Evolutionary conservation across 2,113 vertebrate species (phyloP), one percentile per base, ranked within the genome.

Genomic region (Caranx melampygus): DNA sequence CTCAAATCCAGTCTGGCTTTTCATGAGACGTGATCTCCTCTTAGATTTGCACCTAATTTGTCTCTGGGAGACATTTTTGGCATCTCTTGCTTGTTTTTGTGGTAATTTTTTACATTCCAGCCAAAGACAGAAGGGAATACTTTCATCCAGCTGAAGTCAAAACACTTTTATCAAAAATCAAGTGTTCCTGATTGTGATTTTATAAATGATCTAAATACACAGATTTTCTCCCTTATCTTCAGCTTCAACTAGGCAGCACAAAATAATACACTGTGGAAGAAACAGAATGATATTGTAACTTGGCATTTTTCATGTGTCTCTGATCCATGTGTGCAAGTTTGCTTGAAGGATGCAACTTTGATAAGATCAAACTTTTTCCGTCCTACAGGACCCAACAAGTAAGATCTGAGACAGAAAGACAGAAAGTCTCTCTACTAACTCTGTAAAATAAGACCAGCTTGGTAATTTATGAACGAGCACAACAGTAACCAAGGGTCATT

Each of bases 31-130:
- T 8, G 44, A 71, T 55, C 37, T 80, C 57, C 67, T 54, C 57
- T 54, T 33, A 35, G 11, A 70, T 47, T 61, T 78, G 16, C 35
- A 72, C 58, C 55, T 51, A 60, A 71, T 82, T 75, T 61, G 51
- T 84, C 86, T 59, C 34, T 21, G 5, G 21, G 66, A 75, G 62
- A 45, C 40, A 51, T 54, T 81, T 79, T 75, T 80, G 72, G 52
- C 35, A 69, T 9, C 16, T 67, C 4, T 10, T 44, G 6, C 1
- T 49, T 60, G 26, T 31, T 63, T 70, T 66, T 21, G 45, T 42
- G 45, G 21, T 37, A 62, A 70, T 14, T 18, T 71, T 71, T 63
- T 77, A n/a, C 52, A 37, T 49, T 45, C n/a, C 55, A 62, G 33
- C 33, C 14, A 54, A 58, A 45, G 16, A 54, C 18, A 75, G 51